Conservation (phyloP, 2,888 invertebrate species). For the Andrena camellia region DNA sequence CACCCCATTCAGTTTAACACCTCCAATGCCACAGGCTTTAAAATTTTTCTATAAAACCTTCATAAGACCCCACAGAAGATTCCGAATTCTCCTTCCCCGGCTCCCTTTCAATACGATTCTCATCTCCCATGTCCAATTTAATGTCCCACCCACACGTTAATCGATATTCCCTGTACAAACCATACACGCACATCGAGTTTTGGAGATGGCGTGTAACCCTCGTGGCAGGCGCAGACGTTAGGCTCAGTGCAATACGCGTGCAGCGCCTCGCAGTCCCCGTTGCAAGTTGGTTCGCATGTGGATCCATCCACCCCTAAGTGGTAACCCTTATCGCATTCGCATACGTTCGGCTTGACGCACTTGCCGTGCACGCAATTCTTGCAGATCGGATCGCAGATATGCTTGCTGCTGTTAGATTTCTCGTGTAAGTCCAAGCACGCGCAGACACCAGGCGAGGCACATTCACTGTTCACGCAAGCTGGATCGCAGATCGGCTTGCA, state of each 20-base stretch:
- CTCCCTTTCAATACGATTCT: no score
- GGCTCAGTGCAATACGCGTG: conserved; percentile 72
- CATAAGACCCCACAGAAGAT: no score
- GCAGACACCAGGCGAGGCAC: conserved; percentile 73
- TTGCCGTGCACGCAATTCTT: conserved; percentile 82
- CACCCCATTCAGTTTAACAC: no score
- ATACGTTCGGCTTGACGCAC: conserved; percentile 83
- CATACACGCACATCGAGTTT: conserved; percentile 78
- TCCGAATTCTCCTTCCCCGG: no score
- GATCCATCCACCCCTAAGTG: conserved; percentile 85
- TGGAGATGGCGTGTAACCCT: conserved; percentile 63
- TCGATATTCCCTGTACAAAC: conserved; percentile 73
- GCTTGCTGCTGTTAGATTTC: conserved; percentile 85
- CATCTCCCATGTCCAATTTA: no score
- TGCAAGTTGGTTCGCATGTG: conserved; percentile 83
- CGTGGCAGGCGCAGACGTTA: conserved; percentile 76
- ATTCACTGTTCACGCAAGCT: conserved; percentile 76
- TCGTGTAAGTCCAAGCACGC: conserved; percentile 75
- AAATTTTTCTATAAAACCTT: no score
- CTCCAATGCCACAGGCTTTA: no score
- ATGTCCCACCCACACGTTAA: neutral
- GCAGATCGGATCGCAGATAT: conserved; percentile 87
- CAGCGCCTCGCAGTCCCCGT: conserved; percentile 70
- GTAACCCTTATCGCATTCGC: conserved; percentile 82
- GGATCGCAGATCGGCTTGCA: conserved; percentile 48